Percentiles rank a stretch among this genome's conserved stretches.
phyloP scores from a whole-genome alignment of 2,888 invertebrate species.

The Dicranocentrus wangi region DNA sequence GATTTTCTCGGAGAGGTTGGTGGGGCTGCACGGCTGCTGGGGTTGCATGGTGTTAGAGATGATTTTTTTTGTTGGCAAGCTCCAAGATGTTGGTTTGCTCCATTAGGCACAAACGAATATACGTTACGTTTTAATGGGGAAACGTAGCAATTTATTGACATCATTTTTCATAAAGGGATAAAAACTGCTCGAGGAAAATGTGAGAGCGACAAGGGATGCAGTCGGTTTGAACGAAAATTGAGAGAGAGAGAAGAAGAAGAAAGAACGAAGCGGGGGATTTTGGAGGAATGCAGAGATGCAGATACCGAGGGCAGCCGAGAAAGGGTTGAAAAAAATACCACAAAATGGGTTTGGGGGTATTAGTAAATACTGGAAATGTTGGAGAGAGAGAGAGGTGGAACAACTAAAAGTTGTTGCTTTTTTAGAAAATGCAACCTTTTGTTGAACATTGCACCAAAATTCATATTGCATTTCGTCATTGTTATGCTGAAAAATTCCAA shows the following conservation, averaged over 20 bases:
- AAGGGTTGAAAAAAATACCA: not conserved
- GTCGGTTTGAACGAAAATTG: too few relatives aligned
- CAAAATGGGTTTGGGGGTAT: too few relatives aligned
- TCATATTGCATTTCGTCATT: too few relatives aligned
- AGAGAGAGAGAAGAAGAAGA: too few relatives aligned
- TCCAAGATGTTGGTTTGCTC: slow-evolving; percentile 46
- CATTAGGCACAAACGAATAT: slow-evolving; percentile 54
- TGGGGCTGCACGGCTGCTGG: not conserved
- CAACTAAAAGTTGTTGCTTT: too few relatives aligned
- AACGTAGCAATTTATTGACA: slow-evolving; percentile 43
- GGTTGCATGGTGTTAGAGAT: slow-evolving; percentile 14
- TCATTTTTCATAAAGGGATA: slow-evolving; percentile 52
- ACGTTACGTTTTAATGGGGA: slow-evolving; percentile 53
- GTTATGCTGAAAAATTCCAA: too few relatives aligned
- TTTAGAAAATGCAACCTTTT: too few relatives aligned
- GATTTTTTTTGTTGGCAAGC: slow-evolving; percentile 40
- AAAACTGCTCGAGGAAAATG: not conserved
- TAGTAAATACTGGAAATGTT: too few relatives aligned
- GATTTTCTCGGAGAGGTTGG: not conserved
- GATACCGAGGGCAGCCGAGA: not conserved
- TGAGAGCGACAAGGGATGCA: not conserved
- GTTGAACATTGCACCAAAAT: too few relatives aligned
- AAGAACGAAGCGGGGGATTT: too few relatives aligned
- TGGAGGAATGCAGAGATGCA: not conserved
- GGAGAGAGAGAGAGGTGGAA: too few relatives aligned